Evolutionary conservation across 1,140 invertebrate species (phyloP), one percentile per base, ranked within the genome.

Genomic region (Agraylea sexmaculata): DNA sequence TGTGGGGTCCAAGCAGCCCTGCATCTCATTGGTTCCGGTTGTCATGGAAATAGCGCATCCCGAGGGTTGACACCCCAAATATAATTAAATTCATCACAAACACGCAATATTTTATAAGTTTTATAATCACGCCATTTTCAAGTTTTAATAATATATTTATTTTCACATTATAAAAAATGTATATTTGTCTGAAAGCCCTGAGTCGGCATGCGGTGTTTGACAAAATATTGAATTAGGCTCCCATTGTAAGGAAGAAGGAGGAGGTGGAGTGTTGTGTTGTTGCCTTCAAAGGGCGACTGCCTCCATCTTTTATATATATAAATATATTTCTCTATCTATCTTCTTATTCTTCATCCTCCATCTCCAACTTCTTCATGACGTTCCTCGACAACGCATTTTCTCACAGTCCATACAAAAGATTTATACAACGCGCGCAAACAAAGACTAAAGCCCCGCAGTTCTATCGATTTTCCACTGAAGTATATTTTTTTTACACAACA

Each of bases 161-260:
- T 31, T 31, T 31, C 10, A 12, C 5, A 8, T 31, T 31, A 12
- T 7, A 31, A 31, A 31, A 4, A 25, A 28, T 28, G 4, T 8
- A 5, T 30, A 29, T 5, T 6, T 13, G 13, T 7, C 37, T 18
- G 44, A 10, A 39, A 39, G 10, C 12, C 20, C 46, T 42, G 46
- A 3, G 13, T 2, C 17, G 35, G 31, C 41, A 37, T 48, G 46
- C 42, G 46, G 46, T 48, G 46, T 48, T 48, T 48, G 46, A 40
- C 42, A 48, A 48, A 48, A 48, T 48, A 48, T 48, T 48, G 46
- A 48, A 48, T 48, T 48, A 48, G 46, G 46, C 42, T 42, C 46
- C 46, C 46, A 48, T 48, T 48, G 46, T 48, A 30, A 18, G 13
- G 21, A 11, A 33, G 19, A 37, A 7, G 19, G 35, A 21, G 6